Evolutionary conservation across 2,888 invertebrate genomes (phyloP).

Genomic region (Bellardia pandia): DNA sequence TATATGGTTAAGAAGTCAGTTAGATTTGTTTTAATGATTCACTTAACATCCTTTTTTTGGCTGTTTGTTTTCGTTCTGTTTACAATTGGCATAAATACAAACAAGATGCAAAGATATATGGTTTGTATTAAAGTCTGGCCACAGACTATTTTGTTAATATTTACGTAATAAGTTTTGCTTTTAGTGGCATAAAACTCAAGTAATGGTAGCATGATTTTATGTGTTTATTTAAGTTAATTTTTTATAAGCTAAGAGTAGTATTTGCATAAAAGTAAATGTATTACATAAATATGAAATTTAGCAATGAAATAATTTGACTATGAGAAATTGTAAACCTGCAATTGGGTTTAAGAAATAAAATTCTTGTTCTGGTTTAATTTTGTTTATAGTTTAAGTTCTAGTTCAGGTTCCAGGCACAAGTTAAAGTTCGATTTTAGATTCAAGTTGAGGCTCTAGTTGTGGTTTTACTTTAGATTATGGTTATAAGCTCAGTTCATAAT

Average conservation of each 20-base stretch:
- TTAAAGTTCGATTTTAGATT: no score
- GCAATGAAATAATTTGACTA: no score
- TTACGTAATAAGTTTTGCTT: not conserved
- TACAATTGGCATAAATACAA: not conserved
- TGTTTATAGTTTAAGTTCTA: no score
- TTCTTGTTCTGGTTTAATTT: no score
- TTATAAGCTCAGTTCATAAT: not conserved
- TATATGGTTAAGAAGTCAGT: slow-evolving; percentile 31
- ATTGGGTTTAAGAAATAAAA: no score
- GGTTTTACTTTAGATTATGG: not conserved
- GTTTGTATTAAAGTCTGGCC: slow-evolving; percentile 26
- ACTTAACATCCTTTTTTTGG: slow-evolving; percentile 28
- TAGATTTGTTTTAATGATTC: slow-evolving; percentile 26
- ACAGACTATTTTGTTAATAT: slow-evolving; percentile 1
- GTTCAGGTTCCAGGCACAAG: no score
- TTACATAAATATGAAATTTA: no score
- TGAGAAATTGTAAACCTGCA: no score
- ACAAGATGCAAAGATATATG: not conserved
- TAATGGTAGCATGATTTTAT: not conserved
- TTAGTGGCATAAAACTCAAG: not conserved
- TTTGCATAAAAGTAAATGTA: no score
- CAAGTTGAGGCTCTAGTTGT: no score
- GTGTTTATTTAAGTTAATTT: not conserved
- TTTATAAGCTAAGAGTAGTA: no score
- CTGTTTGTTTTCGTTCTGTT: not conserved